Conservation (phyloP, 2,888 invertebrate species). For the Pollenia labialis region DNA sequence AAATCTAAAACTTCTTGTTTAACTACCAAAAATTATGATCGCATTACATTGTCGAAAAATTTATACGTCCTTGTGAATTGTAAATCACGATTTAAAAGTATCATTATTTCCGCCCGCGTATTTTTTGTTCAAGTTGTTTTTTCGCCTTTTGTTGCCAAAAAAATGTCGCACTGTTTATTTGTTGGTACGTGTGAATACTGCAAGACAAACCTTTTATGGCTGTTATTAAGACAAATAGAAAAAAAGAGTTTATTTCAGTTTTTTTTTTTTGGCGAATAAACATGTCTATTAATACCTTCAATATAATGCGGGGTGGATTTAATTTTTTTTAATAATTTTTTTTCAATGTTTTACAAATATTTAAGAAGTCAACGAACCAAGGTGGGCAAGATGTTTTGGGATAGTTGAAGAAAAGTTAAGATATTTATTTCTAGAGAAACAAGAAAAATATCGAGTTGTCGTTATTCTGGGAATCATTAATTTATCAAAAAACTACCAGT, state of each 20-base stretch:
- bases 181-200: not conserved
- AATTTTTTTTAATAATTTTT: not conserved
- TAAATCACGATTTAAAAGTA: conserved; percentile 64
- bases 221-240: conserved; percentile 46
- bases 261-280: conserved; percentile 22
- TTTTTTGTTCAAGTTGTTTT: conserved; percentile 17
- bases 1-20: conserved; percentile 63
- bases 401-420: no score
- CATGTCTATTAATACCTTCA: conserved; percentile 26
- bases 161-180: conserved; percentile 27
- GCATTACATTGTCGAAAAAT: conserved; percentile 35
- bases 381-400: not conserved
- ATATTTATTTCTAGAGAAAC: not conserved
- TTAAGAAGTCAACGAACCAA: conserved; percentile 2
- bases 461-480: no score
- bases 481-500: no score
- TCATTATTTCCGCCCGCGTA: conserved; percentile 68
- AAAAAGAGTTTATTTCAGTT: conserved; percentile 4
- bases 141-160: conserved; percentile 5
- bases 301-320: conserved; percentile 35
- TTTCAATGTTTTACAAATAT: not conserved
- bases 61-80: conserved; percentile 63
- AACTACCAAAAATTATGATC: conserved; percentile 54
- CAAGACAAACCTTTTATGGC: conserved; percentile 58
- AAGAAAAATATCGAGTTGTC: not conserved